Percentiles rank a stretch among this genome's conserved stretches.
phyloP scores from a whole-genome alignment of 2,113 vertebrate genomes.

The Chauna torquata region DNA sequence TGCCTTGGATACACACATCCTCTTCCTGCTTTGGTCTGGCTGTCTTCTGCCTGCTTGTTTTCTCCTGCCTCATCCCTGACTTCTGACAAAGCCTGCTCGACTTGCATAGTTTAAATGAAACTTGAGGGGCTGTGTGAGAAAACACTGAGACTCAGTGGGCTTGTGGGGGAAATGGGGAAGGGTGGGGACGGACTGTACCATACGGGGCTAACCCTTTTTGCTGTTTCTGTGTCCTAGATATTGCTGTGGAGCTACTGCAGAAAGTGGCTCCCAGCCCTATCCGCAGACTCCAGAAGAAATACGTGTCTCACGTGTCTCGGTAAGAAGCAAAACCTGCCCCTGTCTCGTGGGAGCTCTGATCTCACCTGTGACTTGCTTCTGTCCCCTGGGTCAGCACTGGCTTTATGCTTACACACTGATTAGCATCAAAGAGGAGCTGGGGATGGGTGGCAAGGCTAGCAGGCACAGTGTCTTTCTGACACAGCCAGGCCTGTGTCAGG shows the following conservation, averaged over 20 bases:
- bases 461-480: not conserved
- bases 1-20: not conserved
- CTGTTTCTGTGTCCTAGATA: slow-evolving; percentile 80
- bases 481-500: not conserved
- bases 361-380: not conserved
- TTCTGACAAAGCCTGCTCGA: not conserved
- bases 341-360: not conserved
- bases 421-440: not conserved
- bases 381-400: not conserved
- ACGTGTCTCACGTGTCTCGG: slow-evolving; percentile 93
- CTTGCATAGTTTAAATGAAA: not conserved
- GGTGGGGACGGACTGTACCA: not conserved
- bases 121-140: not conserved
- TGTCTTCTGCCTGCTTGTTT: not conserved
- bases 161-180: not conserved
- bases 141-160: not conserved
- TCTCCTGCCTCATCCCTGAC: not conserved
- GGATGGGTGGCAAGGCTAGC: not conserved
- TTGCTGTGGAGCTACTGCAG: slow-evolving; percentile 96
- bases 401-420: not conserved
- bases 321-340: slow-evolving; percentile 58
- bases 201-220: not conserved
- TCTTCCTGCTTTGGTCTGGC: slow-evolving; percentile 3
- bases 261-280: slow-evolving; percentile 97
- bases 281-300: slow-evolving; percentile 94